These are phyloP conservation scores for Stegana nigrithorax DNA, from an alignment of 2,888 invertebrate species.

Conservation along the genomic window DNA sequence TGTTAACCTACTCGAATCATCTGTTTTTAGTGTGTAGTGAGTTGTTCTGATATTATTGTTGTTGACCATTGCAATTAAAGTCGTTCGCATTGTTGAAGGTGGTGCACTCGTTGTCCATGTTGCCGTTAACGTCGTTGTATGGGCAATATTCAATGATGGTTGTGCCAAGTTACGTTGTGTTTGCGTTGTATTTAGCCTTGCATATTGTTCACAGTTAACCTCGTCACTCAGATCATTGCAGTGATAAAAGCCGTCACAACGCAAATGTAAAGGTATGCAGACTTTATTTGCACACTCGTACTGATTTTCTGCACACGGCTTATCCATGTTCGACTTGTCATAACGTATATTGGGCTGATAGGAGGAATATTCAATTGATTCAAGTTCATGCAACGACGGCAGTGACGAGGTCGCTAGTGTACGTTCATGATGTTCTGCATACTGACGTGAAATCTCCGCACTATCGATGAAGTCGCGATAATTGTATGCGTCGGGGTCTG, in stretches of 20 bases:
- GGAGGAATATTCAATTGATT: conserved; percentile 42
- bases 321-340: conserved; percentile 43
- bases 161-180: too few species aligned
- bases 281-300: conserved; percentile 74
- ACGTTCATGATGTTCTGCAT: conserved; percentile 37
- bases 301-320: conserved; percentile 69
- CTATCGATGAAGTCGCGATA: conserved; percentile 43
- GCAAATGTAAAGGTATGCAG: conserved; percentile 70
- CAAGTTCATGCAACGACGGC: conserved; percentile 36
- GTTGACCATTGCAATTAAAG: conserved; percentile 11
- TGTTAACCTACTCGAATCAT: too few species aligned
- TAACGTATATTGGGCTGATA: conserved; percentile 43
- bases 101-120: conserved; percentile 9
- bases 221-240: conserved; percentile 76
- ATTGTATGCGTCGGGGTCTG: conserved; percentile 29
- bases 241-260: conserved; percentile 73
- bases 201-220: conserved; percentile 65
- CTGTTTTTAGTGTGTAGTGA: too few species aligned
- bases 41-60: conserved; percentile 36
- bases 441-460: conserved; percentile 50
- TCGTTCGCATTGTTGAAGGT: conserved; percentile 18
- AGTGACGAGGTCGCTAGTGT: conserved; percentile 20
- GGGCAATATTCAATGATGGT: conserved; percentile 25
- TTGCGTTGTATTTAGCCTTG: conserved; percentile 10
- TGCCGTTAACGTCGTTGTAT: conserved; percentile 34